These are phyloP conservation scores for Habroteleia sp. DNA, from an alignment of 2,888 invertebrate species.

Conservation along the genomic window DNA sequence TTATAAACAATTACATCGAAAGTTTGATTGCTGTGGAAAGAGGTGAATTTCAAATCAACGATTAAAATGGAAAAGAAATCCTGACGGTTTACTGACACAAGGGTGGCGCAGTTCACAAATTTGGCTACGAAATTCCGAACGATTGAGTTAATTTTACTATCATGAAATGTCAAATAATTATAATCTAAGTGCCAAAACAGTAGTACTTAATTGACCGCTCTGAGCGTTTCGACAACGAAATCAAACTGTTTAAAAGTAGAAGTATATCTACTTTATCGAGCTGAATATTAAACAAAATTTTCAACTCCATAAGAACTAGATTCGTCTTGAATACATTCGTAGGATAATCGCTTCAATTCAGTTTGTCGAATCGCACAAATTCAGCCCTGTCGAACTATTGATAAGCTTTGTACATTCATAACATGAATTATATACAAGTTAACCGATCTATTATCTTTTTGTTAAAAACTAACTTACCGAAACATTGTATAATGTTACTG, in stretches of 20 bases:
- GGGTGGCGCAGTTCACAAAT: no score
- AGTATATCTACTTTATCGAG: slow-evolving; percentile 17
- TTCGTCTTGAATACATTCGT: no score
- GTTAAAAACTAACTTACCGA: slow-evolving; percentile 79
- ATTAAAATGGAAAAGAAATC: no score
- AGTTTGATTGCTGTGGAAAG: no score
- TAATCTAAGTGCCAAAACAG: slow-evolving; percentile 80
- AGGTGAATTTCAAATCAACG: no score
- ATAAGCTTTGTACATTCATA: slow-evolving; percentile 77
- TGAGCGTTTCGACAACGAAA: slow-evolving; percentile 66
- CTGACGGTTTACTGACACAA: no score
- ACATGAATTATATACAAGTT: slow-evolving; percentile 69
- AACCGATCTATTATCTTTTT: slow-evolving; percentile 69
- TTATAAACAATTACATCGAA: no score
- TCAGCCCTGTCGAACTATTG: slow-evolving; percentile 64
- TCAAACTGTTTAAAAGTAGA: slow-evolving; percentile 59
- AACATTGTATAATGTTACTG: slow-evolving; percentile 76
- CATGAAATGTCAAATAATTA: slow-evolving; percentile 75
- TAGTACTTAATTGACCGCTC: slow-evolving; percentile 72
- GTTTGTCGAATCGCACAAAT: slow-evolving; percentile 56
- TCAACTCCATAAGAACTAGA: no score
- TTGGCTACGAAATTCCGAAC: slow-evolving; percentile 12
- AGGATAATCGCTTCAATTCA: slow-evolving; percentile 11
- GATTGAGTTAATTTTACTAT: slow-evolving; percentile 57
- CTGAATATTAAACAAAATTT: slow-evolving; percentile 8